Base-by-base conservation (phyloP, 2,888 invertebrate genomes). In the Zygogramma bicolorata region DNA sequence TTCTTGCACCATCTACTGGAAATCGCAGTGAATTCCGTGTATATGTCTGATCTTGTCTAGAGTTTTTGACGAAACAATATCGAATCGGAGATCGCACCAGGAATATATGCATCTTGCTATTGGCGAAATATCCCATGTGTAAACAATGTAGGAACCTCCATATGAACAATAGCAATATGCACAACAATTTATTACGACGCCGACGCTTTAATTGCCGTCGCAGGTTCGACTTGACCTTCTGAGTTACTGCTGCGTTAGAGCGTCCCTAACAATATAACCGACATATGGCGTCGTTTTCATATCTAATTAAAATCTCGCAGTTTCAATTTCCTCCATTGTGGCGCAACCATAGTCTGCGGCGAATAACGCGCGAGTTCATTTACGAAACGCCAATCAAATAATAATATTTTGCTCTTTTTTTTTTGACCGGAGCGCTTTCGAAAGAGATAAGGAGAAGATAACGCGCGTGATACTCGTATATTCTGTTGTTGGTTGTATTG, bases 301-400 rank as follows among this genome's bases (percentile, higher is more conserved):
- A 82, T 82, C 81, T 82, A 82, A 82, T 82, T 82, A 81, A 82
- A 82, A 81, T 82, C 81, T 80, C 77, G 76, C 80, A 77, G 81
- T 81, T 82, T 82, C 81, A 81, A 82, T 82, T 82, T 82, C 81
- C 80, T 78, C 77, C 78, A 77, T 78, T 68, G 71, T 68, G 65
- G 46, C 10, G 38, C 13, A 38, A 38, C 38, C n/a, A 38, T 38
- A 4, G 38, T 38, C 38, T 10, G 2, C 38, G 13, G n/a, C 10
- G 38, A 38, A 38, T 38, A 38, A n/a, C 34, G 34, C 15, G 20
- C 8, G 8, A 22, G 10, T 46, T 20, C 46, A 46, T 46, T 46
- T 46, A 46, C 20, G 10, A 7, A 46, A 46, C 20, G 46, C 46
- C 46, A 20, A 46, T 46, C 46, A 46, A 20, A 46, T 46, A 18